Evolutionary conservation across 2,888 invertebrate species (phyloP), one percentile per base, ranked within the genome.

Genomic region (Nomada goodeniana): DNA sequence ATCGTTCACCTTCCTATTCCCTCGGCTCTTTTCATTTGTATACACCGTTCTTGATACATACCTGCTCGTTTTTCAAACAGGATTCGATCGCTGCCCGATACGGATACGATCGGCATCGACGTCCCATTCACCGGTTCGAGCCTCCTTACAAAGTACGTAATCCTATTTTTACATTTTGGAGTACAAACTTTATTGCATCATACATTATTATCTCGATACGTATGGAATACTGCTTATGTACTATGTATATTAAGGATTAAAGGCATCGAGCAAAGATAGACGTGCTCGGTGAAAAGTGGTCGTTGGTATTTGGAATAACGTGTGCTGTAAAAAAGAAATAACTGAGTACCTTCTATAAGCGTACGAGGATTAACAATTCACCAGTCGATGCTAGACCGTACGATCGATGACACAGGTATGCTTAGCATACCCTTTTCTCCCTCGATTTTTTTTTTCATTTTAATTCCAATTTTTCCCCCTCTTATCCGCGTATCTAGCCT

Each of bases 101-200:
- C 15, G 23, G 26, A 55, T 26, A 26, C 76, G 29, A 64, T 50
- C 47, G 50, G 18, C 20, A 2, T 9, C n/a, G 2, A 7, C 0
- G 15, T 26, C 29, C 29, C n/a, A 15, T 20, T 65, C 20, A 10
- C 18, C 20, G 63, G 3, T 5, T 9, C 36, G 44, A n/a, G 11
- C 47, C 7, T 9, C 13, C 36, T 55, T 55, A 23, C 18, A n/a
- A 20, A 47, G 47, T 47, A 4, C 15, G 47, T 47, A 11, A 55
- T 20, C 55, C 11, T 20, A 11, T 55, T 44, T 23, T 36, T 29
- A 18, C 11, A n/a, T 60, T 53, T 65, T n/a, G 65, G 15, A 67
- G 61, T 80, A 80, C 69, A 61, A 75, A 59, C 52, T 82, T 82
- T 82, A 80, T 74, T 67, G 4, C 13, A 15, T 23, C 18, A 18